Evolutionary conservation across 2,888 invertebrate species (phyloP), one percentile per base, ranked within the genome.

Genomic region (Uloborus plumipes): DNA sequence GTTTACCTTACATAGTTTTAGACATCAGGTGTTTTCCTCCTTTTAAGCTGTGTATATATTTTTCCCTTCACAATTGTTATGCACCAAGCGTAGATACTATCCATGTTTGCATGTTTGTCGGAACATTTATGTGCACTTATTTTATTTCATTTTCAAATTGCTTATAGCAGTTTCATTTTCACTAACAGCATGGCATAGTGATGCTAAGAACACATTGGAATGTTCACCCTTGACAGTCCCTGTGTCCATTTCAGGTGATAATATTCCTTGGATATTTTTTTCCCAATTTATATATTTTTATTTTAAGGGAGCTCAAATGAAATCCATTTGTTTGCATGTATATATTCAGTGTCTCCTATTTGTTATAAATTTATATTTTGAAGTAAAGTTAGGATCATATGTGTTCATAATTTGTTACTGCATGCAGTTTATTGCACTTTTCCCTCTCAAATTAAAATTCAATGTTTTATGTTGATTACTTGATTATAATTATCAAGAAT

Each of bases 101-200:
- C 39, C 39, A 58, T 20, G 18, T 49, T 61, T 71, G 71, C 71
- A 71, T 71, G 71, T 61, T 47, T 71, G 61, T 71, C 16, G 13
- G 20, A 65, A 65, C 18, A n/a, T 65, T n/a, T 71, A 55, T 47
- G 47, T 61, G 58, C 71, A 71, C 71, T 59, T 58, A 47, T 67
- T 66, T 73, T 64, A 13, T 64, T 75, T 66, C 26, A 49, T 66
- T 49, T 75, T 75, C 64, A 65, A 72, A 65, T 66, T 80, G 80
- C 67, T 80, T 81, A 75, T 70, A 55, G 59, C 74, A 59, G 26
- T 79, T 84, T 78, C 82, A 58, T 82, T 82, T 72, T 71, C 74
- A 78, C 74, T 74, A 78, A 78, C 84, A 84, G 84, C 84, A 84
- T 84, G 78, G 76, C 84, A 78, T 82, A 84, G 75, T 51, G 82